Percentiles rank a stretch among this genome's conserved stretches.
Evolutionary conservation across 2,888 invertebrate genomes (phyloP).

Genomic region (Drosophila koepferae): DNA sequence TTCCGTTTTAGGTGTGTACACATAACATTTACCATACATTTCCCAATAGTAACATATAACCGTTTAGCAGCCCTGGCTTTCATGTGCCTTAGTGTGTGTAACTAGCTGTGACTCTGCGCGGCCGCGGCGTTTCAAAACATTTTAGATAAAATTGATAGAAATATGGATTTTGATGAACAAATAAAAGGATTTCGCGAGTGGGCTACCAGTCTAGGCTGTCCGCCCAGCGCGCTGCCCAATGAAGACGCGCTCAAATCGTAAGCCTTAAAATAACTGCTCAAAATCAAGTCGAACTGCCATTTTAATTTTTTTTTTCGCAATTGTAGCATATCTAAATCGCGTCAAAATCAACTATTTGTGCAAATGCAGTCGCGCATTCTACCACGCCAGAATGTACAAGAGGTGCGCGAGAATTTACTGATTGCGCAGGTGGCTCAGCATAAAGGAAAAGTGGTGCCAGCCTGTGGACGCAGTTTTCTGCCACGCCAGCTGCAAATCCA

Average conservation of each 20-base stretch:
- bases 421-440: constrained; percentile 78
- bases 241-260: constrained; percentile 83
- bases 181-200: constrained; percentile 76
- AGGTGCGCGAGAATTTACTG: constrained; percentile 81
- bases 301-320: not conserved
- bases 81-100: constrained; percentile 10
- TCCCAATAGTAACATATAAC: too few species aligned
- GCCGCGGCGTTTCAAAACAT: constrained; percentile 34
- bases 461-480: constrained; percentile 71
- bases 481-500: constrained; percentile 81
- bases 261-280: constrained; percentile 26
- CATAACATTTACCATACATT: not conserved
- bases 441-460: constrained; percentile 75
- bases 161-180: constrained; percentile 66
- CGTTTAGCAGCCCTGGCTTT: constrained; percentile 3
- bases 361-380: constrained; percentile 79
- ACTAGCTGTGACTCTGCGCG: constrained; percentile 24
- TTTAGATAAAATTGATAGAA: not conserved
- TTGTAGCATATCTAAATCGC: constrained; percentile 83
- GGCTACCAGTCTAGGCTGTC: constrained; percentile 82
- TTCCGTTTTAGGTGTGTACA: constrained; percentile 6
- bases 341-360: constrained; percentile 77
- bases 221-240: constrained; percentile 74
- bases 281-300: not conserved
- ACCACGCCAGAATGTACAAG: constrained; percentile 80